These are phyloP conservation scores for Allacma fusca DNA, from an alignment of 2,888 invertebrate species.

Conservation along the genomic window DNA sequence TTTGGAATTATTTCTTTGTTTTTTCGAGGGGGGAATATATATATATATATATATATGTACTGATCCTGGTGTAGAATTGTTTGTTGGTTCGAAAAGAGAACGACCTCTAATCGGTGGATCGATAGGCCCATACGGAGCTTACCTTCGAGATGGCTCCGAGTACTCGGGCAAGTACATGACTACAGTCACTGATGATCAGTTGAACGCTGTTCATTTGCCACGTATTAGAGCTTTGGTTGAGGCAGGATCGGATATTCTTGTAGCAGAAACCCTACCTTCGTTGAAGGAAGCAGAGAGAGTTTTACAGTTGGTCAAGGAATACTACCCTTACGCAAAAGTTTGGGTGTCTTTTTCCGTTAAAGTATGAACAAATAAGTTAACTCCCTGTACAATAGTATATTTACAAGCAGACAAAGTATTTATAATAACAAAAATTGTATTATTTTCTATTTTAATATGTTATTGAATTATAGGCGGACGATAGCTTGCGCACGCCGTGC, in stretches of 20 bases:
- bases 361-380: constrained; percentile 66
- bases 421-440: no score
- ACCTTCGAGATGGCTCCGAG: constrained; percentile 89
- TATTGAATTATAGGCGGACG: constrained; percentile 16
- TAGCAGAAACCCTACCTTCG: constrained; percentile 92
- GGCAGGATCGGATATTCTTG: constrained; percentile 83
- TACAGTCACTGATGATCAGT: constrained; percentile 71
- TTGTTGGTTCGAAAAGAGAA: constrained; percentile 23
- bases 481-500: constrained; percentile 71
- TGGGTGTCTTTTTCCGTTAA: constrained; percentile 91
- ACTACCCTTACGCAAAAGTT: constrained; percentile 76
- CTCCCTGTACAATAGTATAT: no score
- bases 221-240: constrained; percentile 80
- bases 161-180: constrained; percentile 86
- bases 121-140: constrained; percentile 92
- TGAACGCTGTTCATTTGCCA: constrained; percentile 85
- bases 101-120: constrained; percentile 81
- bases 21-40: constrained; percentile 11
- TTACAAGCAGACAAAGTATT: neutral
- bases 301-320: constrained; percentile 77
- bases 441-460: neutral
- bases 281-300: constrained; percentile 83
- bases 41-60: neutral
- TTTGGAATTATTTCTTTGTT: neutral
- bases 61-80: constrained; percentile 13